Percentiles rank a stretch among this genome's conserved stretches.
Evolutionary conservation across 2,888 invertebrate species (phyloP).

Genomic region (Euplexia lucipara): DNA sequence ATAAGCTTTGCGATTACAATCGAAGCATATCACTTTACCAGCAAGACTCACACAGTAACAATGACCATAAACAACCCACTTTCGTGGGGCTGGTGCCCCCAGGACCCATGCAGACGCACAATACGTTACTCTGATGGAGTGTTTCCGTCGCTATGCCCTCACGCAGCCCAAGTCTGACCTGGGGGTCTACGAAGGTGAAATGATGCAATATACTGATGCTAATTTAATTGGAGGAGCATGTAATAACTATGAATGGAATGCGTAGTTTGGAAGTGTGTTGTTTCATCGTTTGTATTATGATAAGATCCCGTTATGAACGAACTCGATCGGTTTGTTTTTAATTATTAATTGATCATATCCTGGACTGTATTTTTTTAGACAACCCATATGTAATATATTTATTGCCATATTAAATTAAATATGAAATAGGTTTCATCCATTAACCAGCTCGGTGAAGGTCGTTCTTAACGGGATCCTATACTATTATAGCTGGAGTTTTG

Average conservation of each 20-base stretch:
- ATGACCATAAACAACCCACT: constrained; percentile 49
- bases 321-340: too few relatives aligned
- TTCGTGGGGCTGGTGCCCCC: constrained; percentile 38
- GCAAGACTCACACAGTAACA: background rate
- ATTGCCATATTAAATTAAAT: too few relatives aligned
- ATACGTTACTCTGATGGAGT: constrained; percentile 48
- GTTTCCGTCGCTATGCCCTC: constrained; percentile 51
- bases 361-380: too few relatives aligned
- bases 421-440: too few relatives aligned
- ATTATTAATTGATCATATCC: too few relatives aligned
- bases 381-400: too few relatives aligned
- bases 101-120: constrained; percentile 35
- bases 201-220: constrained; percentile 38
- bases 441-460: too few relatives aligned
- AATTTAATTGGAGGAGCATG: constrained; percentile 27
- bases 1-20: too few relatives aligned
- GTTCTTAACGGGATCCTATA: too few relatives aligned
- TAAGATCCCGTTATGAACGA: too few relatives aligned
- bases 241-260: background rate
- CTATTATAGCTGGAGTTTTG: too few relatives aligned
- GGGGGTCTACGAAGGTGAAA: constrained; percentile 32
- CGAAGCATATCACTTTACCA: constrained; percentile 8
- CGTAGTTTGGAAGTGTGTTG: too few relatives aligned
- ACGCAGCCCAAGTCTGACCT: constrained; percentile 45
- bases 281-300: background rate